Evolutionary conservation across 1,140 invertebrate genomes (phyloP).

Genomic region (Trinorchestia longiramus): DNA sequence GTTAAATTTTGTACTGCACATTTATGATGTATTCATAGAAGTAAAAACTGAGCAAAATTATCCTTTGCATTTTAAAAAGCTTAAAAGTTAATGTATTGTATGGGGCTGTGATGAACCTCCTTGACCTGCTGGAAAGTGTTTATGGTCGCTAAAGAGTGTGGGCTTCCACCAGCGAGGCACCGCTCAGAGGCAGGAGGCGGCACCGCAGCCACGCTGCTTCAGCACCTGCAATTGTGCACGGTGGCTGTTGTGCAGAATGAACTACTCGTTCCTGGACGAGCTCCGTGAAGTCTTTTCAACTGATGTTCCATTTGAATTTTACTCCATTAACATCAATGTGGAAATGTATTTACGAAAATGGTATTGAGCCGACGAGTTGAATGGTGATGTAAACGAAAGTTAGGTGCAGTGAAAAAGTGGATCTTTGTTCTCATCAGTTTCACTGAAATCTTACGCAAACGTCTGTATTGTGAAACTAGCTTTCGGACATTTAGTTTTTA

Average conservation of each 20-base stretch:
- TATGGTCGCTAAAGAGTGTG: not conserved
- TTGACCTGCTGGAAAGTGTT: not conserved
- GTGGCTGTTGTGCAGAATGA: too few species aligned
- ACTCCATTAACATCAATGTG: not conserved
- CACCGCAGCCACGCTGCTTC: not conserved
- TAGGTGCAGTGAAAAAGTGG: not conserved
- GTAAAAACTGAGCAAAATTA: not conserved
- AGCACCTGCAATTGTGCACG: too few species aligned
- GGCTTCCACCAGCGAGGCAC: not conserved
- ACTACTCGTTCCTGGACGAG: not conserved
- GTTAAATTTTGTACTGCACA: not conserved
- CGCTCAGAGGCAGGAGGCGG: not conserved
- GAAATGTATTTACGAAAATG: not conserved
- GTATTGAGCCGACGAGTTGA: not conserved
- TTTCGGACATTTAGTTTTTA: not conserved
- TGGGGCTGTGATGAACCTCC: not conserved
- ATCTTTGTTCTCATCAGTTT: not conserved
- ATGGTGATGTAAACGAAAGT: not conserved
- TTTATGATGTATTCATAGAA: too few species aligned
- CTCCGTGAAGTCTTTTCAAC: not conserved
- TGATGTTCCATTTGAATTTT: not conserved
- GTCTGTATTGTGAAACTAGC: not conserved
- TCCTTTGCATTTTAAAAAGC: not conserved
- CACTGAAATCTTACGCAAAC: not conserved
- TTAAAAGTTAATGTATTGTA: not conserved